Percentiles rank a stretch among this genome's conserved stretches.
Conservation (phyloP, 2,797 vertebrate species). For the Eurystomus glaucurus region DNA sequence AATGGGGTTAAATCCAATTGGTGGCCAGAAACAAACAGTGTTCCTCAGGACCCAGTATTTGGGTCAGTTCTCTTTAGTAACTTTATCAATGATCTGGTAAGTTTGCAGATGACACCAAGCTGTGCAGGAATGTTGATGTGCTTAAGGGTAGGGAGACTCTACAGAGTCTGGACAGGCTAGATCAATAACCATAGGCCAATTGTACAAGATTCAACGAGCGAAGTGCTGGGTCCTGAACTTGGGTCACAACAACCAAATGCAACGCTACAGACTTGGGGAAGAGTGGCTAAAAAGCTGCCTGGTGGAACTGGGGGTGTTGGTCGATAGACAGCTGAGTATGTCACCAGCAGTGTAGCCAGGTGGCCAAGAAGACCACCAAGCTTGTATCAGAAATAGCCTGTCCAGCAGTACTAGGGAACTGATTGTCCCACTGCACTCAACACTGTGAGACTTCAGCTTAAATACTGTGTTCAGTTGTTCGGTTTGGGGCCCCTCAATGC, state of each 20-base stretch:
- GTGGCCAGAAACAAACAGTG: rapidly evolving
- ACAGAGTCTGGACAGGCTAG: background rate
- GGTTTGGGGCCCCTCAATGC: no score
- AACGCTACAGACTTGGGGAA: background rate
- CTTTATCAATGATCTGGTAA: background rate
- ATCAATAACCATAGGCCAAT: rapidly evolving
- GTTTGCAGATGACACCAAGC: background rate
- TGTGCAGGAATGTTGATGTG: rapidly evolving
- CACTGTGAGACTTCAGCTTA: rapidly evolving
- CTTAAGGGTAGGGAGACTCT: background rate
- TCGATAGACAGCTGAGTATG: rapidly evolving
- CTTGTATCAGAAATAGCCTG: background rate
- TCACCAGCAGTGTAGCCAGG: background rate
- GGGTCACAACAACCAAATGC: background rate
- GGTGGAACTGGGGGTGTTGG: rapidly evolving
- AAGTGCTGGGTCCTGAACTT: rapidly evolving
- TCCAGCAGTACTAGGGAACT: background rate
- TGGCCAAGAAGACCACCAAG: background rate
- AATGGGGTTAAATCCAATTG: background rate
- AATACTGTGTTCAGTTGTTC: background rate
- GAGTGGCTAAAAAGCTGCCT: background rate
- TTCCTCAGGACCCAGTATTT: rapidly evolving
- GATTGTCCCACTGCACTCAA: background rate
- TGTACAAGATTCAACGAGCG: background rate
- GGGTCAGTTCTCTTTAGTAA: background rate